phyloP scores from a whole-genome alignment of 2,888 invertebrate species.

The Drosophila planitibia region DNA sequence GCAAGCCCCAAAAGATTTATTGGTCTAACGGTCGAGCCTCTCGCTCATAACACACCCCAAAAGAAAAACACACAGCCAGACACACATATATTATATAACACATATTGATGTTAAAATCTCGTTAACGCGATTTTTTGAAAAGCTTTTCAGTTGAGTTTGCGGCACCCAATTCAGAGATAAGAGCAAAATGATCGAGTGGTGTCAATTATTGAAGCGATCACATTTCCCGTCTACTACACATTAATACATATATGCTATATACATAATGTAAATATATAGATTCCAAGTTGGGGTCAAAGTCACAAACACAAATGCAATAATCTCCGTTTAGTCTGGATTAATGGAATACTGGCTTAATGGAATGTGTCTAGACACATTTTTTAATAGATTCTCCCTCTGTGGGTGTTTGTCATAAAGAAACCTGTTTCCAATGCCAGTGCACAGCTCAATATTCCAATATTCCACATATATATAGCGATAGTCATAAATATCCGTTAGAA shows the following conservation, averaged over 20 bases:
- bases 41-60: neutral
- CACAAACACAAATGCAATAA: conserved; percentile 28
- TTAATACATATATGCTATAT: conserved; percentile 8
- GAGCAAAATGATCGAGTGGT: conserved; percentile 44
- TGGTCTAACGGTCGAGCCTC: conserved; percentile 63
- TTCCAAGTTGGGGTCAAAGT: conserved; percentile 42
- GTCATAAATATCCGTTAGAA: conserved; percentile 9
- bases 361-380: neutral
- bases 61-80: conserved; percentile 5
- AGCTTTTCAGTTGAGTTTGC: conserved; percentile 16
- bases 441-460: neutral
- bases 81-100: neutral
- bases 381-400: neutral
- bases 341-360: conserved; percentile 3
- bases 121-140: conserved; percentile 33
- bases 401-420: neutral
- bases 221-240: conserved; percentile 3
- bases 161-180: conserved; percentile 34
- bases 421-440: neutral
- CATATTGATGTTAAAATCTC: conserved; percentile 7
- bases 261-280: conserved; percentile 19
- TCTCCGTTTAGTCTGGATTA: conserved; percentile 10
- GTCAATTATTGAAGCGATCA: conserved; percentile 45
- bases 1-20: conserved; percentile 46
- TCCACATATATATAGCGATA: neutral